Evolutionary conservation across 2,888 invertebrate species (phyloP).

Genomic region (Erpobdella octoculata): DNA sequence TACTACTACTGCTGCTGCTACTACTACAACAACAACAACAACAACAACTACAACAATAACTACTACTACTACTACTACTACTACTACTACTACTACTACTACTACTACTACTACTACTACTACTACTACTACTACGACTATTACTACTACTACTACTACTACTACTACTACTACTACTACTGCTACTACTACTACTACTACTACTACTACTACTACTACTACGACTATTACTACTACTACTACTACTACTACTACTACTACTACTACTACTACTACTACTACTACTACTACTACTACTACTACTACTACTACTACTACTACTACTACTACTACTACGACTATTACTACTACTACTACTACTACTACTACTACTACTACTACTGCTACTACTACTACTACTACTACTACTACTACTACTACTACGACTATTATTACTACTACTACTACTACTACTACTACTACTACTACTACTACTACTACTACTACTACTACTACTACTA

Average conservation of each 20-base stretch:
- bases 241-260: constrained; percentile 1
- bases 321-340: too few species aligned
- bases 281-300: constrained; percentile 1
- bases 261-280: constrained; percentile 1
- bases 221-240: constrained; percentile 1
- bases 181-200: not conserved
- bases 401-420: constrained; percentile 1
- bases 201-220: constrained; percentile 1
- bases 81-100: constrained; percentile 1
- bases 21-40: not conserved
- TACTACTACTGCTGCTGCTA: not conserved
- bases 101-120: constrained; percentile 1
- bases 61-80: constrained; percentile 1
- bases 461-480: constrained; percentile 1
- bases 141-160: constrained; percentile 1
- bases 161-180: constrained; percentile 1
- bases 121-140: too few species aligned
- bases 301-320: constrained; percentile 1
- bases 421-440: too few species aligned
- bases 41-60: not conserved
- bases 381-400: not conserved
- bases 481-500: constrained; percentile 1
- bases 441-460: too few species aligned
- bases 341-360: not conserved
- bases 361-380: constrained; percentile 1